Percentiles rank a stretch among this genome's conserved stretches.
phyloP scores from a whole-genome alignment of 2,888 invertebrate species.

The Ophion ventricosus region DNA sequence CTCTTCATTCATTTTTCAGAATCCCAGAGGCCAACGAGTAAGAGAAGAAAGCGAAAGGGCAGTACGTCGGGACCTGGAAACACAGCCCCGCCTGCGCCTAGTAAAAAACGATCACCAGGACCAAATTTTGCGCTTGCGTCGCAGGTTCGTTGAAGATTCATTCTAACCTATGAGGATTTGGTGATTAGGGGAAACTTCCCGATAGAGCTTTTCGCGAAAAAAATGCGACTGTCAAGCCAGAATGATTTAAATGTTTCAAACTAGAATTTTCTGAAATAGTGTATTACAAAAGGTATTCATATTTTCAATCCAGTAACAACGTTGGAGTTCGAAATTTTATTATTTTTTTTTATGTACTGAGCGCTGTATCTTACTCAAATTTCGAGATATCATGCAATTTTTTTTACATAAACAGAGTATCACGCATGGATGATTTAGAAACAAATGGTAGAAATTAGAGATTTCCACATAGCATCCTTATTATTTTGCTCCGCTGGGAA shows the following conservation, averaged over 20 bases:
- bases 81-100: conserved; percentile 93
- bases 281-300: too few relatives aligned
- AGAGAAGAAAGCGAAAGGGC: conserved; percentile 98
- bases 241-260: not conserved
- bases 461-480: too few relatives aligned
- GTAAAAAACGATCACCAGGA: conserved; percentile 98
- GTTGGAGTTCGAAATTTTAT: too few relatives aligned
- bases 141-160: conserved; percentile 86
- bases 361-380: too few relatives aligned
- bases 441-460: too few relatives aligned
- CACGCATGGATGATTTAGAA: too few relatives aligned
- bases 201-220: not conserved
- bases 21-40: conserved; percentile 96
- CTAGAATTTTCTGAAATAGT: too few relatives aligned
- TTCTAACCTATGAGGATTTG: not conserved
- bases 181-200: not conserved
- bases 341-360: too few relatives aligned
- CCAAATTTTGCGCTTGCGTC: conserved; percentile 98
- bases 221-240: not conserved
- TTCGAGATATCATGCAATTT: too few relatives aligned
- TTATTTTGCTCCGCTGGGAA: too few relatives aligned
- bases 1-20: conserved; percentile 85
- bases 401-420: too few relatives aligned
- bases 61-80: conserved; percentile 94
- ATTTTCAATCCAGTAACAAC: too few relatives aligned